Percentiles rank a stretch among this genome's conserved stretches.
Conservation (phyloP, 2,113 vertebrate genomes). For the Pedetes capensis region DNA sequence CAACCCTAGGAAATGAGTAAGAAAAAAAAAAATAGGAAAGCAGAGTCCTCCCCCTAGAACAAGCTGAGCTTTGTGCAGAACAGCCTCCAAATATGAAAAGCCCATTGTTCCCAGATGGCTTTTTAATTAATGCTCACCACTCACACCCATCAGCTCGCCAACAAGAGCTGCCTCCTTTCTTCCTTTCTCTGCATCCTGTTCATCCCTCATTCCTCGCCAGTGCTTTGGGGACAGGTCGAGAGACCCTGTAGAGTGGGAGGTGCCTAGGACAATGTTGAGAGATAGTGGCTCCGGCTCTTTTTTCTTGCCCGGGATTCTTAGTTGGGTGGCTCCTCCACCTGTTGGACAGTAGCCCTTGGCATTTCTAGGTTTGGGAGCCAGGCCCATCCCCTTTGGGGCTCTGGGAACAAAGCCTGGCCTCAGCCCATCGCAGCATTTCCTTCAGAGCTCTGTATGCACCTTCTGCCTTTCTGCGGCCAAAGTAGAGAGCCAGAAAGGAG, state of each 20-base stretch:
- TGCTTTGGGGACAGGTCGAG: neutral
- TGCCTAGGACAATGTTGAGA: neutral
- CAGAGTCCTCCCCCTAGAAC: conserved; percentile 74
- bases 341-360: conserved; percentile 71
- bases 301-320: neutral
- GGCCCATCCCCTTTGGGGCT: conserved; percentile 69
- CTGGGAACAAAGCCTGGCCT: conserved; percentile 77
- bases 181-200: neutral
- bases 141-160: conserved; percentile 53
- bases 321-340: conserved; percentile 71
- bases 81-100: conserved; percentile 73
- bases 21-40: conserved; percentile 58
- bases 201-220: neutral
- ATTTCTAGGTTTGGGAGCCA: conserved; percentile 76
- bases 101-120: conserved; percentile 64
- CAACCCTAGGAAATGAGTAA: conserved; percentile 76
- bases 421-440: conserved; percentile 61
- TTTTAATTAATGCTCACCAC: conserved; percentile 75
- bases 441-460: conserved; percentile 48
- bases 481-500: conserved; percentile 72
- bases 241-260: neutral
- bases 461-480: conserved; percentile 76
- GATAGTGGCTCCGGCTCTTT: neutral
- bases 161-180: conserved; percentile 58
- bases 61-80: conserved; percentile 74